Evolutionary conservation across 1,140 invertebrate species (phyloP).

Genomic region (Eciton burchellii): DNA sequence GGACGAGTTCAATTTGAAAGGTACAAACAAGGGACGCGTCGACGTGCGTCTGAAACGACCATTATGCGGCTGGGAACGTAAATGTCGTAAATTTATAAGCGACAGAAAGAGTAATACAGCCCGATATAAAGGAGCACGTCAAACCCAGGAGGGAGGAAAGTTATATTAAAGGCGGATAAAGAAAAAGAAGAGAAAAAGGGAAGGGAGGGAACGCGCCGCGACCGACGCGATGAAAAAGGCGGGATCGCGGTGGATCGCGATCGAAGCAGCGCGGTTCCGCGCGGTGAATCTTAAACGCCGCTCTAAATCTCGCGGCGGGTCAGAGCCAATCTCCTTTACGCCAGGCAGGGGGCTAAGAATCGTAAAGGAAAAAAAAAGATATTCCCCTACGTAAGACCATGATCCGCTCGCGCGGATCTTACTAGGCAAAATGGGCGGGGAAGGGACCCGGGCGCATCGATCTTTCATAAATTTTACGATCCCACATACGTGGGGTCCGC

Average conservation of each 20-base stretch:
- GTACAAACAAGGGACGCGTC: constrained; percentile 45
- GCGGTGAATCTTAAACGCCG: constrained; percentile 14
- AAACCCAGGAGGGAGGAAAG: neutral
- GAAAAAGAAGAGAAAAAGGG: neutral
- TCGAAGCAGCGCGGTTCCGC: constrained; percentile 3
- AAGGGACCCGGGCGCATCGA: constrained; percentile 58
- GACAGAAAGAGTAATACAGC: neutral
- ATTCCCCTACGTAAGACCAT: constrained; percentile 6
- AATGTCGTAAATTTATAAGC: constrained; percentile 19
- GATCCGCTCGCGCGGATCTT: constrained; percentile 10
- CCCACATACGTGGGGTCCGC: constrained; percentile 4
- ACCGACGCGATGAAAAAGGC: too few relatives aligned
- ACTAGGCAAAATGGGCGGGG: too few relatives aligned
- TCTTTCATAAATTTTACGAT: constrained; percentile 68
- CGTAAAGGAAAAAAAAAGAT: constrained; percentile 18
- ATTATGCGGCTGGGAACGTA: neutral
- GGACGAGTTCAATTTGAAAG: constrained; percentile 35
- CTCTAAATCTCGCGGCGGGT: constrained; percentile 23
- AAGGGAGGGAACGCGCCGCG: too few relatives aligned
- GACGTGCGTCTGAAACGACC: neutral
- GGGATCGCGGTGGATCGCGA: neutral
- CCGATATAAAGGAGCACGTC: neutral
- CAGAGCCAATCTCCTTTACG: neutral
- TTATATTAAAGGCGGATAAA: constrained; percentile 15
- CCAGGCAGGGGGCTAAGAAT: neutral